Conservation (phyloP, 2,113 vertebrate species). For the Tympanuchus pallidicinctus region DNA sequence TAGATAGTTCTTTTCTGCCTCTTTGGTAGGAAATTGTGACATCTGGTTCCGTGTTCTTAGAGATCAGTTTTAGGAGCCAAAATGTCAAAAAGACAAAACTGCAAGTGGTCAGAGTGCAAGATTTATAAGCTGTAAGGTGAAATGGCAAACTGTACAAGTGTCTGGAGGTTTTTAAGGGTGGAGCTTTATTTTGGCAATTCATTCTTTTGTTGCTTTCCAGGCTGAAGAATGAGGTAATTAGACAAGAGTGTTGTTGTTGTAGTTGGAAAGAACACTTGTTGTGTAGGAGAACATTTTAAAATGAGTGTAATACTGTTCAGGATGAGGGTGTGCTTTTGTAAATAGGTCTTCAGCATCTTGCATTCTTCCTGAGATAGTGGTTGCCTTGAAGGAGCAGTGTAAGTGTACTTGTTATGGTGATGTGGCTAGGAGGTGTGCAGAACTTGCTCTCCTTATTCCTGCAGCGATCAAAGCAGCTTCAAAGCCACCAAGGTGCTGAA, state of each 20-base stretch:
- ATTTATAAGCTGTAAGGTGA: slow-evolving; percentile 66
- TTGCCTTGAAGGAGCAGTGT: slow-evolving; percentile 6
- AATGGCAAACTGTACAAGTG: slow-evolving; percentile 11
- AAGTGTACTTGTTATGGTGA: slow-evolving; percentile 28
- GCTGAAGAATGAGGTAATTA: slow-evolving; percentile 59
- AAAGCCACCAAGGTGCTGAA: slow-evolving; percentile 25
- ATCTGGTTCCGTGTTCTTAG: slow-evolving; percentile 12
- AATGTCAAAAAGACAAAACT: slow-evolving; percentile 33
- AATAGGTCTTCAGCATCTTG: neutral
- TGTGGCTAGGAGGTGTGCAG: neutral
- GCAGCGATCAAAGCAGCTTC: slow-evolving; percentile 37
- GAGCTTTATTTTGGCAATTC: slow-evolving; percentile 54
- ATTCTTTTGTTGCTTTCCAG: slow-evolving; percentile 42
- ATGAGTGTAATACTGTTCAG: neutral
- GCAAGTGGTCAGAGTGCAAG: neutral
- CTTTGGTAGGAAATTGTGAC: neutral
- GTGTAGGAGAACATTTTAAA: slow-evolving; percentile 7
- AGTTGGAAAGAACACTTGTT: neutral
- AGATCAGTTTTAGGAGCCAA: slow-evolving; percentile 34
- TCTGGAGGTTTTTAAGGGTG: slow-evolving; percentile 60
- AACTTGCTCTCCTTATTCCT: neutral
- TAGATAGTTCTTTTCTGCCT: neutral
- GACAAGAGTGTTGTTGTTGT: slow-evolving; percentile 11
- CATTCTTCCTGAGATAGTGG: neutral
- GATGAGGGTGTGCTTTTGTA: slow-evolving; percentile 26